Evolutionary conservation across 2,888 invertebrate genomes (phyloP).

Genomic region (Lasioglossum oenotherae): DNA sequence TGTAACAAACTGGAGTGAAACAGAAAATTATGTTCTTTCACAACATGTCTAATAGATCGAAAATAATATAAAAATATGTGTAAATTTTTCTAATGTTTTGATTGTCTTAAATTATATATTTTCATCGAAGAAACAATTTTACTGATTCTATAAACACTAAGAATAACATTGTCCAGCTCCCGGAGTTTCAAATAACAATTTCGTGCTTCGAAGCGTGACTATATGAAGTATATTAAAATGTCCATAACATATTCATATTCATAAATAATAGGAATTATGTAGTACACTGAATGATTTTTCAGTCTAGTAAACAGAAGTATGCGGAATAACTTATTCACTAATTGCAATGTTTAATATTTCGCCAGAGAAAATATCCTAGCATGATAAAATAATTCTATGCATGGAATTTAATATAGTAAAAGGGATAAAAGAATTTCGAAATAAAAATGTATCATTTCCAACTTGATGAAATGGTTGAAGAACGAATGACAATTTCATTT

Average conservation of each 20-base stretch:
- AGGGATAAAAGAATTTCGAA: not conserved
- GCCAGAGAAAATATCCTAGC: not conserved
- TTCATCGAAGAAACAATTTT: no score
- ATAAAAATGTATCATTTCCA: not conserved
- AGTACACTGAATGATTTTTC: not conserved
- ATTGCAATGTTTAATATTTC: not conserved
- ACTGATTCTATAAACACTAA: no score
- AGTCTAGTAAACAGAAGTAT: not conserved
- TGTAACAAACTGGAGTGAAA: no score
- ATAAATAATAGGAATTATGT: not conserved
- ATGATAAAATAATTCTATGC: not conserved
- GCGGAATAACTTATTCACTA: not conserved
- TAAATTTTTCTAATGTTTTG: not conserved
- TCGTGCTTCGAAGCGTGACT: not conserved
- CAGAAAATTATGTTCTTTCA: not conserved
- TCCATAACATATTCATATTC: not conserved
- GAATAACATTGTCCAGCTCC: no score
- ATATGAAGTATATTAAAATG: not conserved
- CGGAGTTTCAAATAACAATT: no score
- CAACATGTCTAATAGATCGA: not conserved
- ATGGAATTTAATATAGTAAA: not conserved
- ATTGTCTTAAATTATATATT: not conserved
- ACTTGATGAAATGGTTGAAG: not conserved
- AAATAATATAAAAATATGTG: no score
- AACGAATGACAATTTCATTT: no score